Conservation (phyloP, 1,140 invertebrate genomes). For the Sitobion miscanthi region DNA sequence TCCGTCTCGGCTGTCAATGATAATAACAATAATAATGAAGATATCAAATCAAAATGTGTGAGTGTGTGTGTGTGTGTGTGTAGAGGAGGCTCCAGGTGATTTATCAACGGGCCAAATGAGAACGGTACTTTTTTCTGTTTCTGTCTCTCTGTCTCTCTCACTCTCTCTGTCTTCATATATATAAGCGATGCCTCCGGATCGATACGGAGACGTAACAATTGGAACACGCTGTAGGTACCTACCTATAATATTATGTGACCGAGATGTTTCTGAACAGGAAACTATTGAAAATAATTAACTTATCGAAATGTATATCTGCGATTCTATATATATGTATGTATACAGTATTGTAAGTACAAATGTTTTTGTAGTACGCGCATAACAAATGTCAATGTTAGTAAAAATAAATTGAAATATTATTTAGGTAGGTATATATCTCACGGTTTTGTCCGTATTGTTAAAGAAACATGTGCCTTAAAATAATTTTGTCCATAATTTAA, state of each 20-base stretch:
- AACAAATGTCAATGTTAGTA: neutral
- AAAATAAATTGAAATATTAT: neutral
- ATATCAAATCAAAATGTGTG: conserved; percentile 37
- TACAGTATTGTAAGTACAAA: neutral
- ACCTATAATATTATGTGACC: neutral
- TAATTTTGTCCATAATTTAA: neutral
- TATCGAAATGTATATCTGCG: neutral
- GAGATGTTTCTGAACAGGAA: conserved; percentile 15
- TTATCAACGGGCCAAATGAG: conserved; percentile 34
- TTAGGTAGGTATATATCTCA: neutral
- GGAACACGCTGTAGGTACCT: neutral
- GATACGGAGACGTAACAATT: neutral
- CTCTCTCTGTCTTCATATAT: neutral
- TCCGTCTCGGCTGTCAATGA: conserved; percentile 55
- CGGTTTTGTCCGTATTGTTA: neutral
- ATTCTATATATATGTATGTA: neutral
- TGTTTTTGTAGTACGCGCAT: neutral
- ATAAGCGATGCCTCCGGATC: conserved; percentile 42
- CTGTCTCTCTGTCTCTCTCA: neutral
- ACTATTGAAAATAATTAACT: conserved; percentile 10
- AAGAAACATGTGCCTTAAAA: neutral
- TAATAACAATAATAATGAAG: conserved; percentile 50
- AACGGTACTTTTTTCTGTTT: conserved; percentile 42
- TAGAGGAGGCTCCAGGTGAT: conserved; percentile 48
- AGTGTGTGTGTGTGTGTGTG: neutral